Evolutionary conservation across 2,113 vertebrate species (phyloP).

Genomic region (Steatornis caripensis): DNA sequence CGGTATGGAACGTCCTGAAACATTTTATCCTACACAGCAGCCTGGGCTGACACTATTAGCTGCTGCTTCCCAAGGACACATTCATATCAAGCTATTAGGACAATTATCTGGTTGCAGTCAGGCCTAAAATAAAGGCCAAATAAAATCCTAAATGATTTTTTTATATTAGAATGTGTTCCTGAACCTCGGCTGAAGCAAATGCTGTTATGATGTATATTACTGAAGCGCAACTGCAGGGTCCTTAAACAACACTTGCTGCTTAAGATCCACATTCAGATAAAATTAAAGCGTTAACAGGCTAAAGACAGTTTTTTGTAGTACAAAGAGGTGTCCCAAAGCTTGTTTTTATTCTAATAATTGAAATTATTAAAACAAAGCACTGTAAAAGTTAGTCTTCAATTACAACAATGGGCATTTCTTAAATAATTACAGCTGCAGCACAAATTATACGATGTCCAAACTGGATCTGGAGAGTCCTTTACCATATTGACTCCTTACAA

Average conservation of each 20-base stretch:
- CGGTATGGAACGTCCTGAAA: background rate
- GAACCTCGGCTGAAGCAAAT: background rate
- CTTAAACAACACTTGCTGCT: background rate
- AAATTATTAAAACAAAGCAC: background rate
- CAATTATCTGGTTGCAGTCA: background rate
- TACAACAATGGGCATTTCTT: background rate
- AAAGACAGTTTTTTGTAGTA: background rate
- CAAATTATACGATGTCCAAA: background rate
- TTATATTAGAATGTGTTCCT: background rate
- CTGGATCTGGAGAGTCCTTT: background rate
- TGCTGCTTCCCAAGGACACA: background rate
- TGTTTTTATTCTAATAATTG: background rate
- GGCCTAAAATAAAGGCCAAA: background rate
- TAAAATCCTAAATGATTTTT: background rate
- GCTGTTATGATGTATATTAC: background rate
- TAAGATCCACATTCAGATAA: background rate
- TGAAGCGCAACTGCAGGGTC: background rate
- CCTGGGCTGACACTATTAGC: background rate
- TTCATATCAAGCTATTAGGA: background rate
- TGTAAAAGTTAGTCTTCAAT: background rate
- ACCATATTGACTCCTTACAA: background rate
- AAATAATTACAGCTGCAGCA: background rate
- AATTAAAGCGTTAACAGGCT: background rate
- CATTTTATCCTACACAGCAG: background rate
- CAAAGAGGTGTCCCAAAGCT: background rate